These are phyloP conservation scores for Flexamia atlantica DNA, from an alignment of 2,888 invertebrate species.

Conservation along the genomic window DNA sequence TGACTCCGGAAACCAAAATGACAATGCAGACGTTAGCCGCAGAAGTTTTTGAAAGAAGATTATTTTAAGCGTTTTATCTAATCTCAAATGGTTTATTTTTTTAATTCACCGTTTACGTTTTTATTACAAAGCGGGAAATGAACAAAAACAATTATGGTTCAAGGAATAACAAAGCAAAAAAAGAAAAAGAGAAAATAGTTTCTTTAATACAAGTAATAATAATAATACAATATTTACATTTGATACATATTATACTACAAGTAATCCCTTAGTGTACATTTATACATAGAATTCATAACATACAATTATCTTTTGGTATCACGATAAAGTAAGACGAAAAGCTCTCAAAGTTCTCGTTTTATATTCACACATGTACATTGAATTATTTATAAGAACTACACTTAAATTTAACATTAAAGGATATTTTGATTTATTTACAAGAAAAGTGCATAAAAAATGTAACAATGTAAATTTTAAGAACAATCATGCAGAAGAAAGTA, in stretches of 20 bases:
- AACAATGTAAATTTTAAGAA: too few species aligned
- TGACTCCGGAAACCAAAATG: too few species aligned
- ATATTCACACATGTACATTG: constrained; percentile 4
- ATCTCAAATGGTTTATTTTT: too few species aligned
- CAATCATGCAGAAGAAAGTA: too few species aligned
- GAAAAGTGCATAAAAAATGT: too few species aligned
- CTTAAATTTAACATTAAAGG: background rate
- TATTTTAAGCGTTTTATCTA: too few species aligned
- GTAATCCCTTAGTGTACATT: constrained; percentile 27
- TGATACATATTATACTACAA: background rate
- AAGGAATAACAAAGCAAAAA: too few species aligned
- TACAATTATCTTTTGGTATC: constrained; percentile 20
- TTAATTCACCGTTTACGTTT: too few species aligned
- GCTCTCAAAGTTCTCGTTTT: background rate
- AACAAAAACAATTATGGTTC: too few species aligned
- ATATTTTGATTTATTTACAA: constrained; percentile 19
- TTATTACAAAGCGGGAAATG: too few species aligned
- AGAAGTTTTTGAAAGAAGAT: too few species aligned
- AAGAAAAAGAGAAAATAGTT: constrained; percentile 1
- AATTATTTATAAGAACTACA: background rate
- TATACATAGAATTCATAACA: background rate
- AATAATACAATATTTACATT: constrained; percentile 27
- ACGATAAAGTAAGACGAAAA: background rate
- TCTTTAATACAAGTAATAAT: background rate
- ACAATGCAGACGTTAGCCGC: too few species aligned